phyloP scores from a whole-genome alignment of 1,140 invertebrate genomes.

The Pseudomyrmex pallidus region DNA sequence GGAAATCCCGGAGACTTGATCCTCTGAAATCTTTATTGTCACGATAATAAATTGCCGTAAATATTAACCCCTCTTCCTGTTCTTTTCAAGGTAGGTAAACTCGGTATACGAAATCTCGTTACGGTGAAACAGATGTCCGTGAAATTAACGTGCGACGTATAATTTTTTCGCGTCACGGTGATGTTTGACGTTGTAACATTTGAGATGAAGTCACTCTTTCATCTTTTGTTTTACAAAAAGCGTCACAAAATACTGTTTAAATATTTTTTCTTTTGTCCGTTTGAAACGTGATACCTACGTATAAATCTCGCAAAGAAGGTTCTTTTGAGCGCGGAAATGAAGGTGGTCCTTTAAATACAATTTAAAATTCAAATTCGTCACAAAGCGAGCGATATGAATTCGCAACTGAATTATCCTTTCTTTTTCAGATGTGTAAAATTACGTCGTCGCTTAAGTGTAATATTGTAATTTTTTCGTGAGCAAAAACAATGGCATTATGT shows the following conservation, averaged over 20 bases:
- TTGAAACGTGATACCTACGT: slow-evolving; percentile 8
- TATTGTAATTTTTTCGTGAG: background rate
- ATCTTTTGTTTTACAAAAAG: slow-evolving; percentile 14
- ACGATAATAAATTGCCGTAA: slow-evolving; percentile 25
- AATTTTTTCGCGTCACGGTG: no score
- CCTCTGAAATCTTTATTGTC: slow-evolving; percentile 10
- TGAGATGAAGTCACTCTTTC: background rate
- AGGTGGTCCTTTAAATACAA: slow-evolving; percentile 15
- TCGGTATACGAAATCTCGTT: background rate
- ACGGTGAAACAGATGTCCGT: background rate
- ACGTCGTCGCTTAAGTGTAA: background rate
- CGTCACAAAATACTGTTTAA: background rate
- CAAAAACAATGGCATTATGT: no score
- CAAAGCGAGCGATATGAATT: slow-evolving; percentile 17
- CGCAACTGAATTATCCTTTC: background rate
- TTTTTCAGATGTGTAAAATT: slow-evolving; percentile 25
- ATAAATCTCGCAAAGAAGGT: slow-evolving; percentile 34
- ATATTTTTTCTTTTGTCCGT: background rate
- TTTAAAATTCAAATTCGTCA: slow-evolving; percentile 54
- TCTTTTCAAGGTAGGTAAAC: background rate
- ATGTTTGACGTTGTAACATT: no score
- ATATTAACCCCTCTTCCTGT: slow-evolving; percentile 21
- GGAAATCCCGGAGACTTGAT: background rate
- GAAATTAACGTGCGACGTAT: slow-evolving; percentile 12
- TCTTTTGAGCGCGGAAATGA: slow-evolving; percentile 1